phyloP scores from a whole-genome alignment of 2,797 vertebrate species.

The Danio jaintianensis region DNA sequence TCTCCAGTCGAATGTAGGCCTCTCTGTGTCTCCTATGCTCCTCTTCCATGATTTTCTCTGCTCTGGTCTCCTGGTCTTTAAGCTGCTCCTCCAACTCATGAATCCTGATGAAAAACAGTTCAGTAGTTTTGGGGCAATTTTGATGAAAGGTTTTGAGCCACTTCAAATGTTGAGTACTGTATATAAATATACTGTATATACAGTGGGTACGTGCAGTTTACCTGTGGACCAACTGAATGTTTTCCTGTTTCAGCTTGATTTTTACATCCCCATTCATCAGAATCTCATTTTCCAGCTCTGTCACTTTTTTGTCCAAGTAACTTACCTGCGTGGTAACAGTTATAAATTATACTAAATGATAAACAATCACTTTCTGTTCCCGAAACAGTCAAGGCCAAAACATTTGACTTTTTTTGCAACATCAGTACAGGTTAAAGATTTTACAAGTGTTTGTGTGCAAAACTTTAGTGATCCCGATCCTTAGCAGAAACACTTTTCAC shows the following conservation, averaged over 20 bases:
- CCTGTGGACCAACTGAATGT: slow-evolving; percentile 96
- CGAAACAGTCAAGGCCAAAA: background rate
- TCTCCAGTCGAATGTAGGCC: slow-evolving; percentile 87
- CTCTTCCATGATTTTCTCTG: slow-evolving; percentile 85
- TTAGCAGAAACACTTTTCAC: no score
- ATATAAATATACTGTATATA: background rate
- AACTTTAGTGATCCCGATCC: background rate
- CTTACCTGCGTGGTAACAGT: slow-evolving; percentile 77
- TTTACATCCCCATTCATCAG: slow-evolving; percentile 89
- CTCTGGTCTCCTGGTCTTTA: slow-evolving; percentile 92
- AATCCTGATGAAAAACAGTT: slow-evolving; percentile 77
- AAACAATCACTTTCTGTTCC: background rate
- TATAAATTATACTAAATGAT: background rate
- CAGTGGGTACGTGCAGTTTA: slow-evolving; percentile 62
- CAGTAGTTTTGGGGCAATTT: background rate
- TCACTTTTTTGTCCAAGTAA: slow-evolving; percentile 92
- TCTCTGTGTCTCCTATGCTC: slow-evolving; percentile 88
- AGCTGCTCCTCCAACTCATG: slow-evolving; percentile 94
- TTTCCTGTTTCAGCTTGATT: slow-evolving; percentile 94
- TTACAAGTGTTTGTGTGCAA: background rate
- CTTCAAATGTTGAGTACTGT: no score
- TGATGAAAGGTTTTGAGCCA: background rate
- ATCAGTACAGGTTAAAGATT: background rate
- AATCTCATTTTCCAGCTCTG: slow-evolving; percentile 91
- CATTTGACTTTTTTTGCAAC: slow-evolving; percentile 6